Base-by-base conservation (phyloP, 2,113 vertebrate species). In the Todiramphus saurophagus region DNA sequence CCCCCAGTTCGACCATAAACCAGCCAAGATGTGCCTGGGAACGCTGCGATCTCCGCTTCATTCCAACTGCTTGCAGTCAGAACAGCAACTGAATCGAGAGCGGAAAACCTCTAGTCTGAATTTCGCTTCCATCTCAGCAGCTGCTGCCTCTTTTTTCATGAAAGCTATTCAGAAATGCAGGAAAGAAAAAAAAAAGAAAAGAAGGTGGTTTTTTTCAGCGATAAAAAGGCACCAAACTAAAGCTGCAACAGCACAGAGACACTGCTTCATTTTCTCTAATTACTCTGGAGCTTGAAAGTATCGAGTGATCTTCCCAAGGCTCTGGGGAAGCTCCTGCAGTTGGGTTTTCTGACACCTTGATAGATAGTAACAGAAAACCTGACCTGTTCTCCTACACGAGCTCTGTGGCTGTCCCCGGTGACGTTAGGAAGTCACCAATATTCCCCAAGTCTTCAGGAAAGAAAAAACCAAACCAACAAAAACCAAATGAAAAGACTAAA, bases 151-250 rank as follows among this genome's bases (percentile, higher is more conserved):
- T 94, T 82, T 82, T 63, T 50, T 44, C 76, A 70, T 23, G 13
- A 76, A 46, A 90, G 62, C 67, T 46, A 60, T 93, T 93, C 82
- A 91, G 51, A 74, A 83, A 43, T 50, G 41, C 92, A 83, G 55
- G 64, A 69, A 70, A 80, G 56, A 27, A 67, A 53, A 90, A 55
- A 90, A 93, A 53, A 27, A 28, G n/a, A 37, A 67, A 51, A 90
- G 55, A 90, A 91, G 35, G 44, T 53, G 50, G 4, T 25, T 85
- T 66, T 78, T 77, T 80, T 27, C 85, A 43, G 11, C 12, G 21
- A 91, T 69, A 87, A 96, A 96, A 96, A 95, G 62, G 59, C 82
- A 66, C 17, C 68, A 68, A 83, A 69, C 41, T 83, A 59, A 93
- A 96, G 84, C 89, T 95, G 81, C 70, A 69, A 39, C 16, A 2